Conservation (phyloP, 2,113 vertebrate genomes). For the Halcyon senegalensis region DNA sequence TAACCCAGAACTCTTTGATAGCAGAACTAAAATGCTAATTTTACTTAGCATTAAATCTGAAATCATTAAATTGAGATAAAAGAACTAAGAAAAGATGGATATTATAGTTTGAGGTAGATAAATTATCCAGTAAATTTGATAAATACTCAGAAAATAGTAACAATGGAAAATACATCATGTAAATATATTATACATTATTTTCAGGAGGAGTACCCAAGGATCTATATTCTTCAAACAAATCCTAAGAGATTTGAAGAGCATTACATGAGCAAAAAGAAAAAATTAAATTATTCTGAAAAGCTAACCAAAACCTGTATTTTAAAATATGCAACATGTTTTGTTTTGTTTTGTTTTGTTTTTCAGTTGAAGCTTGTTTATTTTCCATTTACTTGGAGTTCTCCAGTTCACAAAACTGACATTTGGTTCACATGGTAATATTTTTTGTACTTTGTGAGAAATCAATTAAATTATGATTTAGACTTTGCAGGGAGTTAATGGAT, state of each 20-base stretch:
- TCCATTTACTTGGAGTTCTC: neutral
- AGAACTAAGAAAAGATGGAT: neutral
- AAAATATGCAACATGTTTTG: neutral
- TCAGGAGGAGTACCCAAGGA: neutral
- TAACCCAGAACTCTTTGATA: neutral
- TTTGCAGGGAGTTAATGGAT: slow-evolving; percentile 47
- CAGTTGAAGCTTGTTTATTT: neutral
- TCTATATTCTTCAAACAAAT: neutral
- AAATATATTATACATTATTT: neutral
- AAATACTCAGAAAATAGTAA: neutral
- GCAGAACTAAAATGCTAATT: neutral
- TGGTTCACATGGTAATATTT: neutral
- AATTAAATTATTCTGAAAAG: neutral
- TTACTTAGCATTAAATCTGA: neutral
- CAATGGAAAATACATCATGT: neutral
- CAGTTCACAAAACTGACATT: neutral
- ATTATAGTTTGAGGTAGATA: neutral
- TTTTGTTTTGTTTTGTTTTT: neutral
- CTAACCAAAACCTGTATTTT: neutral
- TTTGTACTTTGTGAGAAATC: slow-evolving; percentile 4
- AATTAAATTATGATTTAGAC: slow-evolving; percentile 36
- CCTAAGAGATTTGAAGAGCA: neutral
- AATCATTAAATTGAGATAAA: neutral
- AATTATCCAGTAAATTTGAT: neutral
- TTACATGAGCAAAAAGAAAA: neutral